A percentile compares a stretch with the other conserved stretches of the same genome.
These are phyloP conservation scores for Tonatia bakeri DNA, from an alignment of 2,113 vertebrate species.

Conservation along the genomic window DNA sequence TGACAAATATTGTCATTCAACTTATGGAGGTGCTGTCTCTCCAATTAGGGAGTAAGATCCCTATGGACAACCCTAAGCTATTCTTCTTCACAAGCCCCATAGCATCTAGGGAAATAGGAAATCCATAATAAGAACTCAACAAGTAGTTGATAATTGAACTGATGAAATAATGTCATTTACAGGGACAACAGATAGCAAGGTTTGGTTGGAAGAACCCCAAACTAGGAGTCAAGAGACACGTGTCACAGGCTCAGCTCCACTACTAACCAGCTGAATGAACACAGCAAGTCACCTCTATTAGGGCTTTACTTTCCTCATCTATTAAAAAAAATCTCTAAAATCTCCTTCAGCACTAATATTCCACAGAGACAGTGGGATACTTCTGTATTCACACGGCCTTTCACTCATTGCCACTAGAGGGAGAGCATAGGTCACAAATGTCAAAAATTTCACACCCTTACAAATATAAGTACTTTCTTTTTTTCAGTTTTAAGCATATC, in stretches of 20 bases:
- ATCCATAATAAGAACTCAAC: background rate
- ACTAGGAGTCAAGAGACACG: background rate
- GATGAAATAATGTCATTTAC: background rate
- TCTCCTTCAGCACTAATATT: background rate
- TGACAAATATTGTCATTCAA: background rate
- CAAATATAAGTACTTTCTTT: background rate
- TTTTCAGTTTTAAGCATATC: background rate
- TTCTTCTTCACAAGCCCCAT: background rate
- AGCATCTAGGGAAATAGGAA: background rate
- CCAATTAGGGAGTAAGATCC: background rate
- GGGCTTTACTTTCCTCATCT: background rate
- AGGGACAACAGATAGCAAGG: background rate
- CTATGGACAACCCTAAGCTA: background rate
- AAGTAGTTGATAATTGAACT: background rate
- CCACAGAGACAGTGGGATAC: background rate
- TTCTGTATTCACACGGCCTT: background rate
- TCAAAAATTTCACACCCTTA: constrained; percentile 10
- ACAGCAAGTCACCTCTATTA: background rate
- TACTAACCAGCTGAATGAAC: background rate
- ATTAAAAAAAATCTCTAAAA: background rate
- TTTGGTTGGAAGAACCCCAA: background rate
- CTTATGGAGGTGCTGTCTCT: background rate
- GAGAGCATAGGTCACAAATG: background rate
- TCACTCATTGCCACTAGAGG: constrained; percentile 58
- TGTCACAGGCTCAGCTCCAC: background rate